These are phyloP conservation scores for Holacanthus passer DNA, from an alignment of 2,113 vertebrate genomes.

Conservation along the genomic window DNA sequence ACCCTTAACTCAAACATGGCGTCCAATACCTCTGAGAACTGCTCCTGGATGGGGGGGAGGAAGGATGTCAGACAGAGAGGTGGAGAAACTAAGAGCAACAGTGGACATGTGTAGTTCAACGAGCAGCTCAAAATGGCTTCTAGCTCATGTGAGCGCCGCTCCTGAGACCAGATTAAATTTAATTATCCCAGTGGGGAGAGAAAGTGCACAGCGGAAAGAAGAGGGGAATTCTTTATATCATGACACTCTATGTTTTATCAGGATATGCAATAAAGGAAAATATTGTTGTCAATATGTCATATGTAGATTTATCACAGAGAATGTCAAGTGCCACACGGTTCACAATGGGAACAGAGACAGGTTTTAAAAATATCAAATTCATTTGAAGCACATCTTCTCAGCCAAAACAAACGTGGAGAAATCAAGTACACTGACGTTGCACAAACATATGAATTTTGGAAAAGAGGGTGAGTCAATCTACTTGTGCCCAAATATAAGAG, in stretches of 20 bases:
- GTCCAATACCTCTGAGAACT: conserved; percentile 96
- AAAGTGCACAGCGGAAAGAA: not conserved
- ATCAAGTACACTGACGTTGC: not conserved
- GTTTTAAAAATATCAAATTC: not conserved
- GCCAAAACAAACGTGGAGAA: conserved; percentile 21
- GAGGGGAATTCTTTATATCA: not conserved
- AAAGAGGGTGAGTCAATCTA: not conserved
- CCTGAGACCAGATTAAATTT: not conserved
- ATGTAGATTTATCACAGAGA: not conserved
- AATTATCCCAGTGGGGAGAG: not conserved
- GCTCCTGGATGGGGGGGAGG: conserved; percentile 86
- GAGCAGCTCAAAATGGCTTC: not conserved
- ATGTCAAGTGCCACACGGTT: not conserved
- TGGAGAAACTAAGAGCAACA: not conserved
- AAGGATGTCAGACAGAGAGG: conserved; percentile 12
- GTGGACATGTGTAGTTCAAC: not conserved
- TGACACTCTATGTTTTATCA: not conserved
- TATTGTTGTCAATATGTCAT: not conserved
- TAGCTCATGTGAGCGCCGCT: not conserved
- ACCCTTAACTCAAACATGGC: conserved; percentile 98
- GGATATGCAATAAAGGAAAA: conserved; percentile 1
- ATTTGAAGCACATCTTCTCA: conserved; percentile 1
- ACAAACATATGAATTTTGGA: not conserved
- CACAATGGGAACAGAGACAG: not conserved
- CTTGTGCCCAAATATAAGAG: not conserved